Evolutionary conservation across 1,140 invertebrate genomes (phyloP).

Genomic region (Dendroctonus valens): DNA sequence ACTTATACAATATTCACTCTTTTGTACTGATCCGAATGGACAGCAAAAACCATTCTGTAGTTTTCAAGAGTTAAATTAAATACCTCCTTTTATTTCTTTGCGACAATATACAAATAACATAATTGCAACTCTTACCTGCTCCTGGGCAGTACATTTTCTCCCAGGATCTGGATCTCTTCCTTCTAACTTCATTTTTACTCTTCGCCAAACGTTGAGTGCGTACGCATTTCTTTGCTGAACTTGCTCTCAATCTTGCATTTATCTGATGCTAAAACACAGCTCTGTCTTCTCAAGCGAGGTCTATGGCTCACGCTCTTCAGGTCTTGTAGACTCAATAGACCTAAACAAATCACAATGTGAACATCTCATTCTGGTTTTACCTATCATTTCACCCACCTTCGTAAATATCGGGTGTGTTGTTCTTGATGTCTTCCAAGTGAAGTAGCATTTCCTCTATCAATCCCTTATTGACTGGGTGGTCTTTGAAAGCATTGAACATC

Average conservation of each 20-base stretch:
- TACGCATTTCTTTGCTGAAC: conserved; percentile 85
- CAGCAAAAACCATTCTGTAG: no score
- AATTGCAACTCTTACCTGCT: conserved; percentile 60
- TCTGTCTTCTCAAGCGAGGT: conserved; percentile 52
- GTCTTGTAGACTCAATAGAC: conserved; percentile 18
- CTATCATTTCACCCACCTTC: conserved; percentile 45
- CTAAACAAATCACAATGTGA: conserved; percentile 2
- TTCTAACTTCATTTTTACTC: conserved; percentile 91
- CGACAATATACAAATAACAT: background rate
- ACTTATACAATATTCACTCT: no score
- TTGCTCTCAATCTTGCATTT: conserved; percentile 51
- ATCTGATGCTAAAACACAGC: conserved; percentile 46
- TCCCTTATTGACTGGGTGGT: conserved; percentile 50
- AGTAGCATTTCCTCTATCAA: conserved; percentile 48
- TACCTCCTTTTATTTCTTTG: background rate
- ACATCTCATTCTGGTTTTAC: background rate
- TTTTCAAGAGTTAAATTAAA: background rate
- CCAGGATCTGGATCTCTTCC: conserved; percentile 81
- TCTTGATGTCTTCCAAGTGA: conserved; percentile 51
- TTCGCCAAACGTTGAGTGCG: conserved; percentile 88
- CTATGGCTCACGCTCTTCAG: conserved; percentile 26
- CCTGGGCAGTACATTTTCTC: conserved; percentile 69
- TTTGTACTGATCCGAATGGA: no score
- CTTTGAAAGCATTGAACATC: conserved; percentile 57
- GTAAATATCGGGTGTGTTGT: conserved; percentile 53